These are phyloP conservation scores for Agelastica alni DNA, from an alignment of 2,888 invertebrate genomes.

Conservation along the genomic window DNA sequence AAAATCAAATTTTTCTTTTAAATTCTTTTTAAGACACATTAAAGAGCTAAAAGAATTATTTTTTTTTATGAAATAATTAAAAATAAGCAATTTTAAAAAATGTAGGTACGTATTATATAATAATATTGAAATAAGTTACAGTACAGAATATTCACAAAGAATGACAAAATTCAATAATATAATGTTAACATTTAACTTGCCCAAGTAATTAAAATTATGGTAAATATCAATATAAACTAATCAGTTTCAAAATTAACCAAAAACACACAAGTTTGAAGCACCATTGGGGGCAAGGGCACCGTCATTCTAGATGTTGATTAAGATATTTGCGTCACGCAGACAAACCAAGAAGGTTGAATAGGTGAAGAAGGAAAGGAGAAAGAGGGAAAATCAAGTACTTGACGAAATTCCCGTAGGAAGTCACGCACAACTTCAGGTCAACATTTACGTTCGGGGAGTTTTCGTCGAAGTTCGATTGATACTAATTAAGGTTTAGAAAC, in stretches of 20 bases:
- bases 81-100: too few species aligned
- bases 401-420: conserved; percentile 28
- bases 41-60: too few species aligned
- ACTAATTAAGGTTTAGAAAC: conserved; percentile 39
- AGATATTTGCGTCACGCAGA: conserved; percentile 34
- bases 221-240: too few species aligned
- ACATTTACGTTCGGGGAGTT: conserved; percentile 23
- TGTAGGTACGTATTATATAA: too few species aligned
- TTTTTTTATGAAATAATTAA: too few species aligned
- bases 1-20: too few species aligned
- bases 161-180: too few species aligned
- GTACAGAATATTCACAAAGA: too few species aligned
- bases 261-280: not conserved
- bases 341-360: conserved; percentile 13
- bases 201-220: too few species aligned
- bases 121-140: too few species aligned
- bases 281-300: not conserved
- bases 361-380: not conserved
- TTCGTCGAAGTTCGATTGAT: conserved; percentile 43
- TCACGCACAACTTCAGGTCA: conserved; percentile 35
- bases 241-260: not conserved
- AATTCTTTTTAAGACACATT: too few species aligned
- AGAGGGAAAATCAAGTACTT: conserved; percentile 22
- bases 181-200: too few species aligned
- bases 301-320: conserved; percentile 32